Evolutionary conservation across 2,113 vertebrate species (phyloP).

Genomic region (Illadopsis cleaveri): DNA sequence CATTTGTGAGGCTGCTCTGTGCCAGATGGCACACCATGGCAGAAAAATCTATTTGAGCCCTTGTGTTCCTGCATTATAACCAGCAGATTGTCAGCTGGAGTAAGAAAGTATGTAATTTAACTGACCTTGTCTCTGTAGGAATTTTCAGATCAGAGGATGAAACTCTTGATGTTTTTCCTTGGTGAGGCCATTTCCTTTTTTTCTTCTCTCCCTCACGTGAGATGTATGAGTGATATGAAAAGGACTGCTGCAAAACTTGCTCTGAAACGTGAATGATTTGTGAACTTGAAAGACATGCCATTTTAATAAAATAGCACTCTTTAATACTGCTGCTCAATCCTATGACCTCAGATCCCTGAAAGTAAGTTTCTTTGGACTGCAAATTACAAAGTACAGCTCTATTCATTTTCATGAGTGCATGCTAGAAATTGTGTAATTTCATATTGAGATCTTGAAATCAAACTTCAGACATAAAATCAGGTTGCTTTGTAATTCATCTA

Average conservation of each 20-base stretch:
- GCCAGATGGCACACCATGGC: slow-evolving; percentile 39
- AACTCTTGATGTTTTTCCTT: slow-evolving; percentile 15
- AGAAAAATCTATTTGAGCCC: slow-evolving; percentile 57
- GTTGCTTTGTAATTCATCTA: not conserved
- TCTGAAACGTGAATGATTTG: slow-evolving; percentile 13
- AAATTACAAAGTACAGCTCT: not conserved
- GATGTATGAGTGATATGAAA: not conserved
- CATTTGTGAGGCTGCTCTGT: slow-evolving; percentile 32
- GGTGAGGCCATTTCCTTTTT: not conserved
- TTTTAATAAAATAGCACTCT: not conserved
- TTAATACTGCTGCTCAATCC: not conserved
- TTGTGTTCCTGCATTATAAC: slow-evolving; percentile 50
- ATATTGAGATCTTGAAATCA: not conserved
- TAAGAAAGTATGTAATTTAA: slow-evolving; percentile 29
- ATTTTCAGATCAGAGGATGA: not conserved
- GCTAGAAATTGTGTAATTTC: not conserved
- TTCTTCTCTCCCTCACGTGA: not conserved
- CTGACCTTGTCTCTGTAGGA: slow-evolving; percentile 31
- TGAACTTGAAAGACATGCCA: not conserved
- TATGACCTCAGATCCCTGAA: not conserved
- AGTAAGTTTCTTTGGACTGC: not conserved
- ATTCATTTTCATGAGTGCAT: not conserved
- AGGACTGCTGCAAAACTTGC: not conserved
- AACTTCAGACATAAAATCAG: not conserved
- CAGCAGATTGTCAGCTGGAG: slow-evolving; percentile 38